Base-by-base conservation (phyloP, 30 jellyfish, hydroid and myxozoan species). In the Aurelia aurita region DNA sequence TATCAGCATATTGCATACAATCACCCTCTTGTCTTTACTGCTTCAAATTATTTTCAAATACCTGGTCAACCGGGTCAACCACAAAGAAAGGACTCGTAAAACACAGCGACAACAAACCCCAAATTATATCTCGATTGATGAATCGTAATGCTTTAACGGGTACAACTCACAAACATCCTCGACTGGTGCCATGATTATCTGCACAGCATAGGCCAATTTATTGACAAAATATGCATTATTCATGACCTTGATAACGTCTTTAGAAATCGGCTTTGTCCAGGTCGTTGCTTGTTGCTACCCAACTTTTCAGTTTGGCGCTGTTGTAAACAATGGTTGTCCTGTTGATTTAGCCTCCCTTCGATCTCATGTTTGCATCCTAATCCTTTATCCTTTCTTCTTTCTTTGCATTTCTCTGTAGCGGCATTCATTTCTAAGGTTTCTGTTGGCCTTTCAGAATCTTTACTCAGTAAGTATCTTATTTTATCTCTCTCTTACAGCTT, bases 191-290 rank as follows among this genome's bases (percentile, higher is more conserved):
- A 39, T 67, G 58, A 25, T 67, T 29, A 27, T 29, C 4, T 67
- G 57, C 79, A 67, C 57, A 67, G 59, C 79, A 28, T 19, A 67
- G 59, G 79, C 59, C 79, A 18, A 67, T 67, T 67, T 67, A 55
- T 19, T 22, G 29, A 10, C 15, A 55, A 55, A 55, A n/a, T 55
- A 55, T 55, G 11, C 67, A 55, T 55, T 55, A 55, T 55, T 55
- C 25, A 55, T 55, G 67, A 16, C 25, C 25, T 11, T 55, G 11
- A 55, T 55, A 39, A 39, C 51, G 0, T 39, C 15, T 4, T 39
- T 39, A 15, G 15, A 39, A 39, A 39, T 6, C 51, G 2, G 7
- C 15, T 39, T 39, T 39, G 51, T 39, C 51, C 15, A 0, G 51
- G 1, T 7, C 13, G 51, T 39, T 66, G 77, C 58, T 7, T 8